Base-by-base conservation (phyloP, 2,113 vertebrate species). In the Hystrix brachyura region DNA sequence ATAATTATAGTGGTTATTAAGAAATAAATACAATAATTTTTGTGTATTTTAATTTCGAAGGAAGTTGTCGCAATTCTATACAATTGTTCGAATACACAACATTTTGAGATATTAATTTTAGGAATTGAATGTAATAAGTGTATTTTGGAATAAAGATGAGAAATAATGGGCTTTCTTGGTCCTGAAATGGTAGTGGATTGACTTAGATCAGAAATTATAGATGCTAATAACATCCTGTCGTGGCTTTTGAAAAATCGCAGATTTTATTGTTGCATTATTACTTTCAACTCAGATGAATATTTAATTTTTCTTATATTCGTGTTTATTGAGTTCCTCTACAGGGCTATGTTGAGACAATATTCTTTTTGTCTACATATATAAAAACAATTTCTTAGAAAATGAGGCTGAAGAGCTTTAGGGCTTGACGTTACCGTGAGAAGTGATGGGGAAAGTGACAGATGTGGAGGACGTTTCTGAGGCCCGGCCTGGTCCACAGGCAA, bases 371-470 rank as follows among this genome's bases (percentile, higher is more conserved):
- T 25, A 10, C 25, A 6, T 0, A 15, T 18, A 25, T 3, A 48
- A 34, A 9, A 80, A 64, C 92, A 87, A 71, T 38, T 97, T 87
- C 32, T 86, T 89, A 89, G 65, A 69, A 79, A 69, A 92, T 13
- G 84, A 55, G 38, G 46, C 38, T 1, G 2, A 29, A 43, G 79
- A 78, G 84, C 43, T 85, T 2, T 71, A 88, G 89, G 83, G 10
- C 78, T 84, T 0, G 14, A 38, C 96, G 34, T 87, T 55, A 32
- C 29, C 89, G 84, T 74, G 74, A 96, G 69, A 91, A 79, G n/a
- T 15, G 34, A 55, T 43, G 27, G n/a, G 78, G 81, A 69, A 97
- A 87, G 79, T 80, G 96, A 92, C 97, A 97, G 97, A 97, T 97
- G 97, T 46, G 69, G 62, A 72, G 21, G 60, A 92, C 48, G 0